These are phyloP conservation scores for Pteropus rufus DNA, from an alignment of 2,797 vertebrate genomes.

Conservation along the genomic window DNA sequence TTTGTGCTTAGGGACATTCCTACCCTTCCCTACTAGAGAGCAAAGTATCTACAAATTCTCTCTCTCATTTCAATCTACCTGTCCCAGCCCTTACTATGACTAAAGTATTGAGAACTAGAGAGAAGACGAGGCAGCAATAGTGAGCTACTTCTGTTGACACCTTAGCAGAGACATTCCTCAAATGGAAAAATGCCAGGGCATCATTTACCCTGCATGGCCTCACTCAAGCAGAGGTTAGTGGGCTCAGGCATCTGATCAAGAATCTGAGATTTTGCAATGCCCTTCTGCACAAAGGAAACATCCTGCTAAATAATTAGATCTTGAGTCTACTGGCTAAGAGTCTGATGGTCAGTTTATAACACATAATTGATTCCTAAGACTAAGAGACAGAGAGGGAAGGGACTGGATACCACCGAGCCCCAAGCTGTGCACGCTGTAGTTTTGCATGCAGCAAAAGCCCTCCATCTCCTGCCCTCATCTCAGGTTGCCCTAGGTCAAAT, in stretches of 20 bases:
- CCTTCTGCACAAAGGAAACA: neutral
- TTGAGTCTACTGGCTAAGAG: neutral
- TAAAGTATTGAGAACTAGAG: neutral
- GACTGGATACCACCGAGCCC: neutral
- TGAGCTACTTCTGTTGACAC: neutral
- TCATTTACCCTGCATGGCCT: neutral
- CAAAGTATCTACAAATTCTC: neutral
- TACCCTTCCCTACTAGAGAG: neutral
- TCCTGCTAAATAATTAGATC: neutral
- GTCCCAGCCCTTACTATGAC: neutral
- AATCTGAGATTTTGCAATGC: neutral
- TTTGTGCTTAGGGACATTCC: neutral
- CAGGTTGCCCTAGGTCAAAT: neutral
- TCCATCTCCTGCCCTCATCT: neutral
- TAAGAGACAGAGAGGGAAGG: neutral
- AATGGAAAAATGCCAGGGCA: neutral
- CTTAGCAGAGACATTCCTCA: neutral
- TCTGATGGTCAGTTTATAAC: neutral
- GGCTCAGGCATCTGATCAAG: neutral
- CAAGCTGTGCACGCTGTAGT: accelerated
- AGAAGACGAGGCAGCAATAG: neutral
- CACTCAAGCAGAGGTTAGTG: neutral
- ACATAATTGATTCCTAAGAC: neutral
- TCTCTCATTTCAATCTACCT: neutral
- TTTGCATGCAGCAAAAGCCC: neutral